Base-by-base conservation (phyloP, 2,888 invertebrate species). In the Philereme transversata region DNA sequence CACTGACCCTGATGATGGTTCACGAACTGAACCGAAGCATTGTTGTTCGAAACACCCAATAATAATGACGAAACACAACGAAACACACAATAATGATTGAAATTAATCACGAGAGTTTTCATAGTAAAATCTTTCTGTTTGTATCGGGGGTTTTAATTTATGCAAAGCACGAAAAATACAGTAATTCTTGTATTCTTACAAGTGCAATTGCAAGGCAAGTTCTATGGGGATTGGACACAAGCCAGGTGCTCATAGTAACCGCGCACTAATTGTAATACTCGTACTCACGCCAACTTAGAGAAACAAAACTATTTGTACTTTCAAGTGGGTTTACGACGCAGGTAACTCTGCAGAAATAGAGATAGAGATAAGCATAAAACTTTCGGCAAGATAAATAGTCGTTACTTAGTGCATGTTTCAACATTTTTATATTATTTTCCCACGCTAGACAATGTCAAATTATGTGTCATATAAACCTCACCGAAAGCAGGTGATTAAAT, bases 171-270 rank as follows among this genome's bases (percentile, higher is more conserved):
- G 5, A 7, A 9, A 43, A 43, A 5, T 4, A 45, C 45, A 5
- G 33, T 4, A 22, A 46, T 47, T 58, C 36, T 57, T 52, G 48
- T 53, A 59, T 38, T 44, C 36, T 53, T 38, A 33, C 33, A 44
- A 58, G 51, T 45, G 22, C 49, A 36, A 49, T 36, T 36, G 49
- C 36, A 49, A 49, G 36, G 49, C 59, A 53, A 53, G 49, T 48
- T 41, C 34, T 45, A 9, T 7, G 46, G 46, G 52, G 34, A 5
- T 63, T 63, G 63, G 63, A 60, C 46, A 5, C 6, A 43, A 53
- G 63, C 63, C 63, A 63, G 59, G 59, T 59, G 49, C 50, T 59
- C 57, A 62, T 34, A 48, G 6, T 50, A 63, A 63, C 59, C 56
- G 51, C 49, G 52, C n/a, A 49, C 52, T 59, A 57, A 63, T 60